Percentiles rank a stretch among this genome's conserved stretches.
Evolutionary conservation across 2,113 vertebrate species (phyloP).

Genomic region (Peucedramus taeniatus): DNA sequence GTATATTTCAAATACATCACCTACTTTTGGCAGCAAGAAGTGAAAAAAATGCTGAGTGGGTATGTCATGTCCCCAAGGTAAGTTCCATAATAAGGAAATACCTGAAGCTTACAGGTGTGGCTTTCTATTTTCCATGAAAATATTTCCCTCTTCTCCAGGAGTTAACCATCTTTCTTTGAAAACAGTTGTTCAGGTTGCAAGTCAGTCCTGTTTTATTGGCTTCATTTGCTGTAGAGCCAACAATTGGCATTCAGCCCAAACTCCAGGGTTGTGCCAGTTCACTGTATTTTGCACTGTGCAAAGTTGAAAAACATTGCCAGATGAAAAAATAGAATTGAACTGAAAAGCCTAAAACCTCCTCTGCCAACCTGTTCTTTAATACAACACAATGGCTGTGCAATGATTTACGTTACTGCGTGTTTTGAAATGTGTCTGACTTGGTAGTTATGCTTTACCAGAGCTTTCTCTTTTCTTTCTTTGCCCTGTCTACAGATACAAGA

Average conservation of each 20-base stretch:
- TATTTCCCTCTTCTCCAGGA: background rate
- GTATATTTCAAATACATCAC: background rate
- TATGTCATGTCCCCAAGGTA: background rate
- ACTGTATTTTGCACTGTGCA: background rate
- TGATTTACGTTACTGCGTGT: background rate
- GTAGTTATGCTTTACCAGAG: background rate
- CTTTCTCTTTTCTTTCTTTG: background rate
- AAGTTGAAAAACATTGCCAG: background rate
- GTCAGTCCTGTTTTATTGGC: background rate
- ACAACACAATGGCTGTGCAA: background rate
- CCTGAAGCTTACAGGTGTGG: background rate
- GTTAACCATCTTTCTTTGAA: background rate
- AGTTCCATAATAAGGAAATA: background rate
- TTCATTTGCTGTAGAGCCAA: background rate
- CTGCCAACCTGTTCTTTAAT: background rate
- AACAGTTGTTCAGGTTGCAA: background rate
- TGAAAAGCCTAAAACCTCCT: background rate
- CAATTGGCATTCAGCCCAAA: background rate
- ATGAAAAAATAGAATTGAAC: background rate
- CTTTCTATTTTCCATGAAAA: background rate
- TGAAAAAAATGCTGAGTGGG: background rate
- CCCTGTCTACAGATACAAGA: background rate
- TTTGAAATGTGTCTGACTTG: background rate
- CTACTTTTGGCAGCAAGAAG: background rate
- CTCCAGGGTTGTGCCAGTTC: background rate